Base-by-base conservation (phyloP, 2,113 vertebrate species). In the Callospermophilus lateralis region DNA sequence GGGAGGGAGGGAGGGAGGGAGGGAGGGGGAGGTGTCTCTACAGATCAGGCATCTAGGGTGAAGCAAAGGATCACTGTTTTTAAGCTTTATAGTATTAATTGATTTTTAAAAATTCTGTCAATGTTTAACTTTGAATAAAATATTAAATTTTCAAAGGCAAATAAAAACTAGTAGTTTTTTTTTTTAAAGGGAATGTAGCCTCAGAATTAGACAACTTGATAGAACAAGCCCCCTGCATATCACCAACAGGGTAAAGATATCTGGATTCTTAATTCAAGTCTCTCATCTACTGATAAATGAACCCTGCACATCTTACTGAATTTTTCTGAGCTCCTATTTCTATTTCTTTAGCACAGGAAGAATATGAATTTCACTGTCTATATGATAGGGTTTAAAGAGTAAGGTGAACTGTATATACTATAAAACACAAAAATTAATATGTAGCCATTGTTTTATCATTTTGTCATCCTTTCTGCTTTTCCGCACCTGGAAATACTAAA, bases 41-140 rank as follows among this genome's bases (percentile, higher is more conserved):
- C 34, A 89, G 32, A 94, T 8, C 24, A 67, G 22, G n/a, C 77
- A 48, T 73, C 20, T 81, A 6, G 12, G 17, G 3, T 24, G 37
- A 61, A 61, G 61, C 74, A 86, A 32, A 84, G 20, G 5, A 73
- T 11, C 53, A 4, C 12, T 78, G 10, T 32, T 89, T 74, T 72
- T 74, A 95, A 95, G 28, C 2, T 58, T 74, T 76, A 10, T 28
- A 1, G 5, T 72, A 58, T 22, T 61, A 73, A 53, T 86, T 89
- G 20, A 32, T 53, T 93, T 92, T 45, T 77, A 76, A 22, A 74
- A 89, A 95, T 53, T 95, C 20, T 84, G 22, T 55, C 65, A 84
- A 61, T 90, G 9, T 94, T 89, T 88, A 93, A 81, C 45, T 96
- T 90, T 92, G 32, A 91, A 65, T 80, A 84, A 88, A 83, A 95